Percentiles rank a stretch among this genome's conserved stretches.
Conservation (phyloP, 1,140 invertebrate genomes). For the Tribolium madens region DNA sequence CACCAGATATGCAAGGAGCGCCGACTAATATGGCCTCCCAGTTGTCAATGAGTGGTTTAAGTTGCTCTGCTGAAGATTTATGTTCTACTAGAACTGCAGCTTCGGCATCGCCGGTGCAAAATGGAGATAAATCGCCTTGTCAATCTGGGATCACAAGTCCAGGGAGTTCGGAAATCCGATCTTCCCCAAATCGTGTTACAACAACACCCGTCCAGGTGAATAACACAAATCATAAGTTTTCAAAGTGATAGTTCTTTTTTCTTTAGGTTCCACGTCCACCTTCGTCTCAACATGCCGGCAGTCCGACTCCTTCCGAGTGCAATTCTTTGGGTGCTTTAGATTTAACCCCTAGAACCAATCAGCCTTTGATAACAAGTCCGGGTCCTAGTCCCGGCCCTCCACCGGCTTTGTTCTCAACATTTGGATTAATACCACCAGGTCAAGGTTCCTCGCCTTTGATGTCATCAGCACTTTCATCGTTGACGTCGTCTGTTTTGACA, state of each 20-base stretch:
- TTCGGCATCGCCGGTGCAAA: slow-evolving; percentile 66
- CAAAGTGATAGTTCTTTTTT: neutral
- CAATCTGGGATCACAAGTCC: slow-evolving; percentile 63
- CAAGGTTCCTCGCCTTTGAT: slow-evolving; percentile 71
- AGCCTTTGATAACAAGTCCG: slow-evolving; percentile 61
- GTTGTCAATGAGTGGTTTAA: slow-evolving; percentile 69
- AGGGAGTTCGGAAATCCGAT: slow-evolving; percentile 62
- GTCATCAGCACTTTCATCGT: slow-evolving; percentile 78
- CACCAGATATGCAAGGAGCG: slow-evolving; percentile 72
- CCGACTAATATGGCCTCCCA: slow-evolving; percentile 68
- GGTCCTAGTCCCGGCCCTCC: slow-evolving; percentile 66
- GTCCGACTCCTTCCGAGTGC: slow-evolving; percentile 67
- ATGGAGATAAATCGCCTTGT: slow-evolving; percentile 70
- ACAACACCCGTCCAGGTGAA: slow-evolving; percentile 63
- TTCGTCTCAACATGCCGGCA: slow-evolving; percentile 62
- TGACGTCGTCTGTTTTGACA: slow-evolving; percentile 81
- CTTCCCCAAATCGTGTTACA: slow-evolving; percentile 58
- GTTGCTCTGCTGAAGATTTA: slow-evolving; percentile 66
- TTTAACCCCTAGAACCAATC: slow-evolving; percentile 68
- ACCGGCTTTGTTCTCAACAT: slow-evolving; percentile 73
- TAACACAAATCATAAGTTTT: neutral
- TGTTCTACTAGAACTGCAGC: slow-evolving; percentile 59
- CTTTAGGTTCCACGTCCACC: slow-evolving; percentile 63
- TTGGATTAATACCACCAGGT: slow-evolving; percentile 72
- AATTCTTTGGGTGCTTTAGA: slow-evolving; percentile 72